Percentiles rank a stretch among this genome's conserved stretches.
Evolutionary conservation across 2,888 invertebrate genomes (phyloP).

Genomic region (Iphiclides podalirius): DNA sequence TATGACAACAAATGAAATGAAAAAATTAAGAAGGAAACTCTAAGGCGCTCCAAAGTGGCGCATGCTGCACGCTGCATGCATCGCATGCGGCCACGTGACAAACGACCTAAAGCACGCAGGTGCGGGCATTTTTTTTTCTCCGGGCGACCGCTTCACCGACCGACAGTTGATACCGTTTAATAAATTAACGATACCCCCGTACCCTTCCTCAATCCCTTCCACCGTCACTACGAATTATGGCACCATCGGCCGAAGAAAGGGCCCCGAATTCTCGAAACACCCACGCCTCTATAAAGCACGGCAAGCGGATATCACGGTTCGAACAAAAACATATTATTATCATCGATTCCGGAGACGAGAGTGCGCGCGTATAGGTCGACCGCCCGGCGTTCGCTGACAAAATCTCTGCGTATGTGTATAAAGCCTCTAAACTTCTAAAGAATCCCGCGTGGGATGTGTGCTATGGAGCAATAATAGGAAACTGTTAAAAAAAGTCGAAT

Average conservation of each 20-base stretch:
- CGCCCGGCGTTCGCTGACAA: conserved; percentile 39
- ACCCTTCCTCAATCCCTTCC: conserved; percentile 27
- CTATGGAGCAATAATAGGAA: not conserved
- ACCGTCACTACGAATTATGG: too few relatives aligned
- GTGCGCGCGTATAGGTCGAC: conserved; percentile 35
- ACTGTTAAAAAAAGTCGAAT: not conserved
- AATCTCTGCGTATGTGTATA: conserved; percentile 17
- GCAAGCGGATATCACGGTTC: conserved; percentile 30
- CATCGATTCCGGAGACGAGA: conserved; percentile 31
- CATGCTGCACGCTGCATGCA: too few relatives aligned
- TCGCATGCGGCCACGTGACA: too few relatives aligned
- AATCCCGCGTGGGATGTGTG: conserved; percentile 2
- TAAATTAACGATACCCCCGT: conserved; percentile 35
- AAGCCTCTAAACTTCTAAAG: too few relatives aligned
- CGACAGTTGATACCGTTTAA: conserved; percentile 33
- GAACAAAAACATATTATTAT: conserved; percentile 38
- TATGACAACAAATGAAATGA: too few relatives aligned
- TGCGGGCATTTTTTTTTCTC: conserved; percentile 8
- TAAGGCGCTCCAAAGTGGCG: too few relatives aligned
- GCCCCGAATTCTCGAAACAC: conserved; percentile 34
- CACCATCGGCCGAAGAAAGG: too few relatives aligned
- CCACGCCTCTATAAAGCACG: conserved; percentile 42
- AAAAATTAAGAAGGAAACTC: too few relatives aligned
- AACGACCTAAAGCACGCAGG: not conserved
- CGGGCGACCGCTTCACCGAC: conserved; percentile 22